Conservation (phyloP, 2,888 invertebrate species). For the Leucozona laternaria region DNA sequence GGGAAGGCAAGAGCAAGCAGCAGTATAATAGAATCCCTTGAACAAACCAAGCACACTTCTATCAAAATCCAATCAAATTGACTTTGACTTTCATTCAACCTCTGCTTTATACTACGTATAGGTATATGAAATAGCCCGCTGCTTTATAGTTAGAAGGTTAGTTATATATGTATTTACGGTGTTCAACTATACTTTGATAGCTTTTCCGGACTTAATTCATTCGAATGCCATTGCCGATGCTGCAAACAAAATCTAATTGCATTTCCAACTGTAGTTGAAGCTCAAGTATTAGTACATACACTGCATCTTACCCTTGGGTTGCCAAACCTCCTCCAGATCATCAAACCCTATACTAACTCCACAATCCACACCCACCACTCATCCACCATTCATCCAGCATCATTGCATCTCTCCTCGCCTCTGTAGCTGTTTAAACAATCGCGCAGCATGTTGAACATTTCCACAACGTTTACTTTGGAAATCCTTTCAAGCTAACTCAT, state of each 20-base stretch:
- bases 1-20: not conserved
- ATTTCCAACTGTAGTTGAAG: constrained; percentile 35
- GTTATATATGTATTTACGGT: not conserved
- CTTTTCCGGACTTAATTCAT: constrained; percentile 51
- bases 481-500: constrained; percentile 69
- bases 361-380: not conserved
- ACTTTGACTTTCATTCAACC: constrained; percentile 45
- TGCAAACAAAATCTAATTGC: constrained; percentile 72
- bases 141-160: not conserved
- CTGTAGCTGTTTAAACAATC: constrained; percentile 62
- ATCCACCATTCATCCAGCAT: not conserved
- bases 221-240: constrained; percentile 49
- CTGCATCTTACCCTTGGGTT: constrained; percentile 34
- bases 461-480: constrained; percentile 70
- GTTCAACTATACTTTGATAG: constrained; percentile 34
- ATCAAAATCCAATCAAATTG: constrained; percentile 71
- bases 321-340: not conserved
- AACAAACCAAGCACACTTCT: constrained; percentile 53
- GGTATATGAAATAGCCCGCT: constrained; percentile 8
- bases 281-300: constrained; percentile 31
- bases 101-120: constrained; percentile 7
- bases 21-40: constrained; percentile 36
- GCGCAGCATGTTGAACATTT: constrained; percentile 70
- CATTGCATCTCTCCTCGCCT: constrained; percentile 7
- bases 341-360: too few species aligned